Evolutionary conservation across 2,888 invertebrate genomes (phyloP).

Genomic region (Mythimna albipuncta): DNA sequence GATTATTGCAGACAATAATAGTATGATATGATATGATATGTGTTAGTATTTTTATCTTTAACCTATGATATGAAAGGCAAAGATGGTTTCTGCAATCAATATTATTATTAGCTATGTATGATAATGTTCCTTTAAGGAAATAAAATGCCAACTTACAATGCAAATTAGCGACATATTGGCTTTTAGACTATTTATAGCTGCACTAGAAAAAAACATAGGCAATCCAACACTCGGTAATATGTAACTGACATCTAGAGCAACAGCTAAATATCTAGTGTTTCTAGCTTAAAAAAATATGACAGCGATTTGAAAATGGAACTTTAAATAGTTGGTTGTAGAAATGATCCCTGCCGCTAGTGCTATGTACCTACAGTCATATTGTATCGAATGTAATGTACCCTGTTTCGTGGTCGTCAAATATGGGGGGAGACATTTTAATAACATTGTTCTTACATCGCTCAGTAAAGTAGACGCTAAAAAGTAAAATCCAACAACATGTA

Average conservation of each 20-base stretch:
- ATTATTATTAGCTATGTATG: neutral
- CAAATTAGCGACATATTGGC: neutral
- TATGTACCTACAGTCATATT: conserved; percentile 48
- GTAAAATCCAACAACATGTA: neutral
- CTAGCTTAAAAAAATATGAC: neutral
- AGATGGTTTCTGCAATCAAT: conserved; percentile 52
- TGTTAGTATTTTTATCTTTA: conserved; percentile 64
- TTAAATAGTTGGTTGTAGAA: conserved; percentile 34
- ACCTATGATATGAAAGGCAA: conserved; percentile 37
- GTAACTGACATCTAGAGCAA: neutral
- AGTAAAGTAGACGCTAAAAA: neutral
- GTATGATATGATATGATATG: conserved; percentile 61
- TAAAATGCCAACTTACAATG: neutral
- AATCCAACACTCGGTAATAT: neutral
- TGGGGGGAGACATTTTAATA: neutral
- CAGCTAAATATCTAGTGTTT: neutral
- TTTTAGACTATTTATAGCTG: neutral
- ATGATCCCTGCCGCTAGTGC: conserved; percentile 48
- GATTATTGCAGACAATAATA: conserved; percentile 76
- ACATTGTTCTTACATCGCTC: neutral
- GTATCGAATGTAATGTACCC: conserved; percentile 55
- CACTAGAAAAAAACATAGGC: neutral
- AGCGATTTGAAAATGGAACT: neutral
- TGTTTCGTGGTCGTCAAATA: conserved; percentile 64
- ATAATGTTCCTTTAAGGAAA: neutral